Evolutionary conservation across 2,888 invertebrate genomes (phyloP), one percentile per base, ranked within the genome.

Genomic region (Agapetus fuscipes): DNA sequence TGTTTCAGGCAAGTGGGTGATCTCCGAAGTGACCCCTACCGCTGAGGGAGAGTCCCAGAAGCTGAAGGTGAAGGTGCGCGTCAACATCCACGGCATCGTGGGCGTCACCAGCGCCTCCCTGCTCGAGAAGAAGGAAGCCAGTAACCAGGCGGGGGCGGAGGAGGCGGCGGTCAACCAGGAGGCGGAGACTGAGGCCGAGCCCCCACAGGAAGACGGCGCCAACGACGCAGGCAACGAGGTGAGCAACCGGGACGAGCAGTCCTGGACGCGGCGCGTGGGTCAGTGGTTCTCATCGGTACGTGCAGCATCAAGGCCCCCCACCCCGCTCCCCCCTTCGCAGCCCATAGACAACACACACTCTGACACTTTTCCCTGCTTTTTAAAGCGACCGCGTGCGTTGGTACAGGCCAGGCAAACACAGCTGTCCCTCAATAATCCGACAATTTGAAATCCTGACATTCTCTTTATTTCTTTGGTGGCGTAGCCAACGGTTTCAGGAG

Each of bases 31-130:
- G 3, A 82, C 83, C 52, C 88, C 96, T 3, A 85, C 82, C 17
- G 63, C 84, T 1, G 88, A 88, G 46, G 94, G 94, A 17, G 91
- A 91, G 54, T 79, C 84, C n/a, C 85, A 90, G 48, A 96, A 94
- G 63, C 84, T 97, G 1, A 96, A 96, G 66, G 83, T 98, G 3
- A 97, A 96, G 70, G 90, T 93, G 4, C 78, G 95, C 52, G 76
- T 98, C 37, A 95, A 96, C 68, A 74, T 87, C 34, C 86, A 98
- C 60, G 97, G 98, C 34, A 82, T 96, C 45, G 82, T 98, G 56
- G 77, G 80, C 9, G 80, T 97, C 15, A 80, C 84, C 9, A 85
- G 85, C 37, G 97, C 97, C 3, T 80, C 86, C 0, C 66, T 91
- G 38, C 76, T 83, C 27, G 86, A 88, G 55, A 84, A 83, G 55